Evolutionary conservation across 2,888 invertebrate genomes (phyloP), one percentile per base, ranked within the genome.

Genomic region (Cephus rjabovi): DNA sequence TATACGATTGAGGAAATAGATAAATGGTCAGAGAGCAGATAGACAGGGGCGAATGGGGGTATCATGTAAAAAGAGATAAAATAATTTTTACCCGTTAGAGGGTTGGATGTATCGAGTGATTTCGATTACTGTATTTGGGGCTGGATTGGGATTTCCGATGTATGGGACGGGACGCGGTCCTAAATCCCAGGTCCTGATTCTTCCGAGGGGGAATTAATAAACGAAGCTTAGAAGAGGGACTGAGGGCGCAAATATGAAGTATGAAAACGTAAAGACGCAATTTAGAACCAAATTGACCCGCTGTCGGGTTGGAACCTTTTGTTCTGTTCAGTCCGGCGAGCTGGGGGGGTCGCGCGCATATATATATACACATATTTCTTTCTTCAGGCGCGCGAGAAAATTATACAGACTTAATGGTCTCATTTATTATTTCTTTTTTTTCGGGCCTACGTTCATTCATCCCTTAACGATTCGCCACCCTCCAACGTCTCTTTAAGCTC

Each of bases 371-470:
- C 4, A 1, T 12, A 37, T 37, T 12, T 37, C 12, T 68, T 35
- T 77, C 75, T 73, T 69, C 73, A 79, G 78, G 73, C 81, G 75
- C 78, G 83, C 83, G 83, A 83, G 83, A 85, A 85, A 84, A 85
- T 84, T 83, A 81, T 83, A 82, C 80, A 79, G 87, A 88, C 88
- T 89, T 89, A 90, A 90, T 90, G 89, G 87, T 88, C 89, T 90
- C 90, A 88, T 90, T 89, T 89, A 90, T 90, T 90, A 90, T 90
- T 89, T 89, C 89, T 87, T 87, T 85, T 87, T 86, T 86, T 86
- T 83, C 81, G 83, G 77, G 83, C 86, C 84, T 86, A 83, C 84
- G 86, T 86, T 87, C 85, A 69, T 75, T 77, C 71, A n/a, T 76
- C n/a, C 73, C 70, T 71, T 84, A 82, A 86, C 82, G 84, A 83